Base-by-base conservation (phyloP, 2,888 invertebrate species). In the Coenonympha glycerion region DNA sequence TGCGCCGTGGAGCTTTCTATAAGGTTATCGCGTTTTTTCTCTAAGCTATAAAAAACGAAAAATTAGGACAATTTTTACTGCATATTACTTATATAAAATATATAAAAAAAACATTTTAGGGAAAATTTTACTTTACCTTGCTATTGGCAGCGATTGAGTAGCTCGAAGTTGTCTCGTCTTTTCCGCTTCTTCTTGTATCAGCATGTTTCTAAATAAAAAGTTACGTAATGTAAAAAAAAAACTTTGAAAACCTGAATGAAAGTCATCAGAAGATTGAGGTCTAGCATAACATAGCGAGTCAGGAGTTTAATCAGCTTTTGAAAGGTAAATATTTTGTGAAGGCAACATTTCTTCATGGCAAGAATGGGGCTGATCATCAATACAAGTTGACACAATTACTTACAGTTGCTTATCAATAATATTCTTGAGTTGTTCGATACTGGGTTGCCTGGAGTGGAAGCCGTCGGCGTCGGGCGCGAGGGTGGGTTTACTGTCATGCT, bases 81-180 rank as follows among this genome's bases (percentile, higher is more conserved):
- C n/a, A n/a, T 1, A 15, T 9, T 15, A 22, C n/a, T 22, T 5
- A 36, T 16, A 36, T 18, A 18, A 6, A 13, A 13, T 9, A 4
- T 19, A 11, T 24, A 4, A 9, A 34, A 3, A 16, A 16, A 6
- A 3, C 3, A 5, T 21, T 11, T 11, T 9, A 6, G n/a, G 11
- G 11, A 9, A 4, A 3, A 34, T 9, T 11, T 15, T 6, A 4
- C 46, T 46, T 57, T 66, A 77, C 71, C 70, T 71, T 8, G 71
- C 70, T 54, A 85, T 77, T 9, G 87, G 87, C 51, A 87, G 64
- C 6, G 87, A 87, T 56, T 83, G 84, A 15, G 87, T 87, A 1
- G 86, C 79, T 59, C 87, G 73, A 33, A 87, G 65, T 51, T 81
- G 77, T 63, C 87, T 73, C 24, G 82, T 76, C 56, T 83, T 79